A percentile compares a stretch with the other conserved stretches of the same genome.
These are phyloP conservation scores for Danio rerio DNA, from an alignment of 2,113 vertebrate genomes.

Conservation along the genomic window DNA sequence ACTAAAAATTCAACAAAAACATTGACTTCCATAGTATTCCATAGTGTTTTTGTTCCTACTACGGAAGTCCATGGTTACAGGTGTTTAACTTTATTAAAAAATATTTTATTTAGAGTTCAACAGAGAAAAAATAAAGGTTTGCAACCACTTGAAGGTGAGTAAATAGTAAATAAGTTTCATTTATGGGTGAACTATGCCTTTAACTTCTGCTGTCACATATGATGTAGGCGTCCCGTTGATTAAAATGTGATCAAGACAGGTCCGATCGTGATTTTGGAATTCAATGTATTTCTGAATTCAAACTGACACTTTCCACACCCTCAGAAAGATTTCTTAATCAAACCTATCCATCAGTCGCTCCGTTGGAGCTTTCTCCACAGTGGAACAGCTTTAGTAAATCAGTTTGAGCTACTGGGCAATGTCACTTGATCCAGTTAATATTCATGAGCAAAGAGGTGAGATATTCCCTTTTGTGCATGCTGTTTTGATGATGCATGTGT, in stretches of 20 bases:
- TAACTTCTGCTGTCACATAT: no score
- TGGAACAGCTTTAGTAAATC: neutral
- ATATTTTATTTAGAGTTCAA: no score
- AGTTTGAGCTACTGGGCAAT: neutral
- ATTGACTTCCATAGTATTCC: no score
- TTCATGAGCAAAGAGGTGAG: conserved; percentile 3
- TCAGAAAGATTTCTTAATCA: conserved; percentile 21
- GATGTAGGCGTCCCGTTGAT: neutral
- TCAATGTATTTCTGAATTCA: neutral
- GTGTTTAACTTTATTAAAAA: no score
- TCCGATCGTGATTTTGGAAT: neutral
- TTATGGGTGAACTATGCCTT: neutral
- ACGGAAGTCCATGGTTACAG: no score
- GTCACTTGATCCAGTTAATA: neutral
- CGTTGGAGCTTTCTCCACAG: neutral
- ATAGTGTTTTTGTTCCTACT: no score
- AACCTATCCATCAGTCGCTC: neutral
- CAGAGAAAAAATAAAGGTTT: no score
- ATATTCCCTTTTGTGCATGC: neutral
- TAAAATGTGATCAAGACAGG: neutral
- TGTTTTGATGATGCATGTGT: neutral
- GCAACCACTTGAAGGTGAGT: no score
- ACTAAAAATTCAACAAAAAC: no score
- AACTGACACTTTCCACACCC: neutral
- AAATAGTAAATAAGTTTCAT: no score